Evolutionary conservation across 2,797 vertebrate genomes (phyloP).

Genomic region (Sciaenops ocellatus): DNA sequence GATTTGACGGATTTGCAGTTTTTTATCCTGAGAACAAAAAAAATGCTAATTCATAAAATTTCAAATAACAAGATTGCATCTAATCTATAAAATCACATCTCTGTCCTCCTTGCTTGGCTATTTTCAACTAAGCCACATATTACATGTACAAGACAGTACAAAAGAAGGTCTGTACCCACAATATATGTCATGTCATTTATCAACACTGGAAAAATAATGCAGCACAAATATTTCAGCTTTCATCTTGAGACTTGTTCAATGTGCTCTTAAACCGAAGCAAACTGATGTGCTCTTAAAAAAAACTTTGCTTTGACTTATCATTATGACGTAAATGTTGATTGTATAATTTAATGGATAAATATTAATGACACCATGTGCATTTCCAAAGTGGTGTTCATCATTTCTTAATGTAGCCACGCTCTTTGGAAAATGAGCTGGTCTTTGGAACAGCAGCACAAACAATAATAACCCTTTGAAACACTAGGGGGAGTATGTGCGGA

Average conservation of each 20-base stretch:
- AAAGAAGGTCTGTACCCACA: not conserved
- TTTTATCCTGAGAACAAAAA: conserved; percentile 14
- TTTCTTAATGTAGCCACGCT: too few species aligned
- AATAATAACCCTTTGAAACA: too few species aligned
- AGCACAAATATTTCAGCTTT: conserved; percentile 17
- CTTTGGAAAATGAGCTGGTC: too few species aligned
- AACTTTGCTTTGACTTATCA: too few species aligned
- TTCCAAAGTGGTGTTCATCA: too few species aligned
- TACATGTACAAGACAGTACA: not conserved
- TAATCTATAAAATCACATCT: not conserved
- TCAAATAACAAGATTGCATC: conserved; percentile 21
- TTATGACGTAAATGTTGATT: too few species aligned
- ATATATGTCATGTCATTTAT: conserved; percentile 2
- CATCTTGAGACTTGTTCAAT: not conserved
- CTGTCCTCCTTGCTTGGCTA: not conserved
- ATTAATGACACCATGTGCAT: too few species aligned
- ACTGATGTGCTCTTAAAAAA: too few species aligned
- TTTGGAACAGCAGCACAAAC: too few species aligned
- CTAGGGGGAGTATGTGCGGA: too few species aligned
- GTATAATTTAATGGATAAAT: too few species aligned
- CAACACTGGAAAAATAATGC: conserved; percentile 2
- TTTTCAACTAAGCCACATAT: conserved; percentile 12
- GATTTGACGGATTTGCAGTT: conserved; percentile 22
- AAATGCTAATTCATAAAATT: not conserved
- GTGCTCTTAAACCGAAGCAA: not conserved